These are phyloP conservation scores for Arion vulgaris DNA, from an alignment of 1,140 invertebrate genomes.

Conservation along the genomic window DNA sequence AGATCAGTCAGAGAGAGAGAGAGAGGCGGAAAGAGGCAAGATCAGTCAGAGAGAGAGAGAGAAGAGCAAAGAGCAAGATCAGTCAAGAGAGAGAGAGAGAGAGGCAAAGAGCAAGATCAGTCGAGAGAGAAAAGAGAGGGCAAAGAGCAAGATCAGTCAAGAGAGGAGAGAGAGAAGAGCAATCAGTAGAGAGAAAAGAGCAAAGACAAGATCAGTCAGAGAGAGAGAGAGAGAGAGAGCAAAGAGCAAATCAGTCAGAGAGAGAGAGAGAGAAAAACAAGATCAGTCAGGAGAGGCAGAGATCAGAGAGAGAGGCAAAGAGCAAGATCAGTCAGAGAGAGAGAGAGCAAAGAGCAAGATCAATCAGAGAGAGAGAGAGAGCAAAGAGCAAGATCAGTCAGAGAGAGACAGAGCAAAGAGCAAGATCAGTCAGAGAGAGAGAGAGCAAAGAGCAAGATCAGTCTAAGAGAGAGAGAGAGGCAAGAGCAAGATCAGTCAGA, in stretches of 20 bases:
- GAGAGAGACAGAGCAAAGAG: too few species aligned
- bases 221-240: background rate
- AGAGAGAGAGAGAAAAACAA: background rate
- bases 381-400: too few species aligned
- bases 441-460: too few species aligned
- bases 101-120: background rate
- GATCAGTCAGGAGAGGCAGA: background rate
- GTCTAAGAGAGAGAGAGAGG: background rate
- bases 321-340: too few species aligned
- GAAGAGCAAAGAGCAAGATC: too few species aligned
- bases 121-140: background rate
- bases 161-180: background rate
- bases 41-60: background rate
- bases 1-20: background rate
- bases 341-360: too few species aligned
- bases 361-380: too few species aligned
- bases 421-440: too few species aligned
- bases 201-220: background rate
- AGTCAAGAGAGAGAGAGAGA: conserved; percentile 2
- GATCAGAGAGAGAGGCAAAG: background rate
- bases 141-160: too few species aligned
- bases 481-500: background rate
- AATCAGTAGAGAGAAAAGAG: background rate
- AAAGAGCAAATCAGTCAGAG: background rate
- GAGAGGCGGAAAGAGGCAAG: background rate